Conservation (phyloP, 1,140 invertebrate genomes). For the Micrasema longulum region DNA sequence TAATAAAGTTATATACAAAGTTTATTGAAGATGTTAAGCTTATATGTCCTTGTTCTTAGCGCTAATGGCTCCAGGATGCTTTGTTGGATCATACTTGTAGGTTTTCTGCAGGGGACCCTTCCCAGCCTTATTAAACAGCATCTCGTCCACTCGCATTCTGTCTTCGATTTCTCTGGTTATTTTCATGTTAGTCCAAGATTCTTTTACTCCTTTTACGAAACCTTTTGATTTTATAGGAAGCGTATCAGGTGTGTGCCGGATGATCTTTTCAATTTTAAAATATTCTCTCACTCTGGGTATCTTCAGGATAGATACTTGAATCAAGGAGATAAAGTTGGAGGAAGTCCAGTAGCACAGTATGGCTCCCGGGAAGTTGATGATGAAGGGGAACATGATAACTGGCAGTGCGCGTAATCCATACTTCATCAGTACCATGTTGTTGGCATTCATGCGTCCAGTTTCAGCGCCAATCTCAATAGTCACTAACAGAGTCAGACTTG, state of each 20-base stretch:
- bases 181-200: slow-evolving; percentile 88
- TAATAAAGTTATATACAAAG: too few species aligned
- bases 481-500: slow-evolving; percentile 80
- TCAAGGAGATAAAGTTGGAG: slow-evolving; percentile 89
- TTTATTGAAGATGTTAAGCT: too few species aligned
- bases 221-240: slow-evolving; percentile 79
- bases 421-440: slow-evolving; percentile 77
- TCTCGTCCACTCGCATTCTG: slow-evolving; percentile 79
- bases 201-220: slow-evolving; percentile 83
- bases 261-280: slow-evolving; percentile 81
- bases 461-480: slow-evolving; percentile 92
- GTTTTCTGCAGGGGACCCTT: slow-evolving; percentile 88
- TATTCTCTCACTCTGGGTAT: slow-evolving; percentile 79
- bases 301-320: slow-evolving; percentile 84
- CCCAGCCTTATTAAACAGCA: slow-evolving; percentile 85
- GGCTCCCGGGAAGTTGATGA: slow-evolving; percentile 89
- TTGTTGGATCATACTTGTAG: slow-evolving; percentile 87
- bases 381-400: slow-evolving; percentile 86
- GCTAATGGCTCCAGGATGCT: slow-evolving; percentile 62
- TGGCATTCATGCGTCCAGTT: slow-evolving; percentile 70
- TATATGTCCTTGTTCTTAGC: slow-evolving; percentile 58
- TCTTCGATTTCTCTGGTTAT: slow-evolving; percentile 82
- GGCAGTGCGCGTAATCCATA: slow-evolving; percentile 83
- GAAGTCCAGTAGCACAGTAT: slow-evolving; percentile 92
- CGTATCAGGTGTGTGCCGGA: slow-evolving; percentile 69